Evolutionary conservation across 2,113 vertebrate genomes (phyloP), one percentile per base, ranked within the genome.

Genomic region (Lagopus leucura): DNA sequence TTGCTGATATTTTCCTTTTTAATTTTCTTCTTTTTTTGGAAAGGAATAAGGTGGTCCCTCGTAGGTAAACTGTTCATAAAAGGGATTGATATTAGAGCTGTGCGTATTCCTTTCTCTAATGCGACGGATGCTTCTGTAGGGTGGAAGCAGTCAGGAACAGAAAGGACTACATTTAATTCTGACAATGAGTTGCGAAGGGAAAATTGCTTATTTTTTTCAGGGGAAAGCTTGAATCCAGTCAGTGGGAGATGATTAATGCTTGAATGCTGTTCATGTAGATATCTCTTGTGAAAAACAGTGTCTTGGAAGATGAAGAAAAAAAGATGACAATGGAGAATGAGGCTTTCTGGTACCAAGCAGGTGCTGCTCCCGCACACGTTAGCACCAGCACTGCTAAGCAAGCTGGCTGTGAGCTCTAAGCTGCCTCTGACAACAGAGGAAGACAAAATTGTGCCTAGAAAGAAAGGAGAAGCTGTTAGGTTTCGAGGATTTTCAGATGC

Each of bases 101-200:
- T 1, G 13, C 0, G 0, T 3, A 1, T 13, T 75, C 34, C 8
- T 85, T 72, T 30, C 57, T 58, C 11, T 0, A 13, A 63, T 38
- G 42, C 54, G 42, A 3, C 0, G 34, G 38, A 3, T 48, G 13
- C 38, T 57, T 45, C 60, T 45, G 8, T 8, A 10, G 1, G 1
- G 11, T 2, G 4, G 27, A 55, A 71, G 32, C 19, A 24, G 64
- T 24, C 11, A 4, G 71, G 63, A 72, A 38, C 40, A 32, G 42
- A 73, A 45, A 86, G 19, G 28, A 58, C 27, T 1, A 0, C 8
- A 6, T 36, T 63, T 28, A 18, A 36, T 72, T 89, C 45, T 58
- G 17, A 34, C 40, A 64, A 45, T 7, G 25, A 77, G 48, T 10
- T 32, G 43, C 27, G 81, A 57, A 5, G 6, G 65, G 55, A 66